Evolutionary conservation across 2,888 invertebrate genomes (phyloP).

Genomic region (Troides oblongomaculatus): DNA sequence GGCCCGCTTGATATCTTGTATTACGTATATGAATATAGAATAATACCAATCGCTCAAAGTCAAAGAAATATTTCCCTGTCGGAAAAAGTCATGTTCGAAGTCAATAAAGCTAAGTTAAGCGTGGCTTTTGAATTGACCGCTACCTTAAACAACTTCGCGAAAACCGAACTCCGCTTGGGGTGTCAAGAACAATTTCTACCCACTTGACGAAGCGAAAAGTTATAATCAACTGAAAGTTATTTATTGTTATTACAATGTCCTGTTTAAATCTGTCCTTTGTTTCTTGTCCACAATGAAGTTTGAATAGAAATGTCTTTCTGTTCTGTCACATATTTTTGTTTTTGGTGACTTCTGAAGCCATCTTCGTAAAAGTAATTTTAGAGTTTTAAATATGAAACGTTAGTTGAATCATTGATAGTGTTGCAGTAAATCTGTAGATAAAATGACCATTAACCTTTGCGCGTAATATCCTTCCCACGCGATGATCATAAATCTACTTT

Average conservation of each 20-base stretch:
- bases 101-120: constrained; percentile 5
- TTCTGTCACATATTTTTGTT: too few relatives aligned
- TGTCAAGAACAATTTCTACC: constrained; percentile 8
- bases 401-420: too few relatives aligned
- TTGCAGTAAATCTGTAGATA: not conserved
- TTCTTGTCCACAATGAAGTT: constrained; percentile 7
- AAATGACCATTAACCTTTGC: constrained; percentile 16
- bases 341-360: too few relatives aligned
- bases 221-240: constrained; percentile 6
- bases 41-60: constrained; percentile 19
- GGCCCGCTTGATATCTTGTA: constrained; percentile 18
- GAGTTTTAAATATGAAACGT: too few relatives aligned
- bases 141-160: constrained; percentile 17
- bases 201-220: not conserved
- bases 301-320: too few relatives aligned
- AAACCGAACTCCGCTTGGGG: constrained; percentile 8
- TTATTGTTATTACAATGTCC: not conserved
- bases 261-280: not conserved
- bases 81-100: constrained; percentile 16
- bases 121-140: constrained; percentile 20
- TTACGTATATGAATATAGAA: constrained; percentile 24
- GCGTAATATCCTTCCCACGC: constrained; percentile 17
- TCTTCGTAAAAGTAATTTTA: too few relatives aligned
- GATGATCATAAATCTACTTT: constrained; percentile 22
- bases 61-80: constrained; percentile 16